phyloP scores from a whole-genome alignment of 2,888 invertebrate genomes.

The Meiosimyza platycephala region DNA sequence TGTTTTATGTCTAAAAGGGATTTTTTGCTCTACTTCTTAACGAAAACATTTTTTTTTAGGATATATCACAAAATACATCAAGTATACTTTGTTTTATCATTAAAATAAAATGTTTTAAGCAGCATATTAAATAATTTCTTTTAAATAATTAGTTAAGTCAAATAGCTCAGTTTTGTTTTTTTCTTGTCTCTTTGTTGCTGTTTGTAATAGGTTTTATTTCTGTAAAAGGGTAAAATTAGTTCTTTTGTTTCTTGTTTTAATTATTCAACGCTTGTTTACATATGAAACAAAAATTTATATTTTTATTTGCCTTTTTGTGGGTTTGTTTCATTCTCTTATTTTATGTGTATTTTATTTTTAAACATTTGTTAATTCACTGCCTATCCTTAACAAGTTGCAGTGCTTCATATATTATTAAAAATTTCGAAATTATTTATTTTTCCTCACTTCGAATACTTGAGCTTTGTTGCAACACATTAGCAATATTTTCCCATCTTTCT shows the following conservation, averaged over 20 bases:
- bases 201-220: background rate
- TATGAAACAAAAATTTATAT: constrained; percentile 3
- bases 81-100: background rate
- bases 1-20: background rate
- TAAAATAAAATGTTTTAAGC: background rate
- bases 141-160: too few relatives aligned
- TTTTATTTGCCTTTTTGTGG: constrained; percentile 5
- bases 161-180: background rate
- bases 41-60: background rate
- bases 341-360: constrained; percentile 18
- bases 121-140: too few relatives aligned
- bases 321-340: constrained; percentile 23
- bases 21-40: background rate
- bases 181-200: background rate
- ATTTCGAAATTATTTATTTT: constrained; percentile 25
- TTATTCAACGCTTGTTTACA: constrained; percentile 6
- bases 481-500: constrained; percentile 32
- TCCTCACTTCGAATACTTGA: background rate
- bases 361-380: constrained; percentile 6
- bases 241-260: background rate
- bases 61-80: constrained; percentile 1
- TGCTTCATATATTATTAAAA: constrained; percentile 19
- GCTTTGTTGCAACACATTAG: constrained; percentile 11
- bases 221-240: background rate
- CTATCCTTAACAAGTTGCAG: background rate